Conservation (phyloP, 2,888 invertebrate genomes). For the Eupelmus urozonus region DNA sequence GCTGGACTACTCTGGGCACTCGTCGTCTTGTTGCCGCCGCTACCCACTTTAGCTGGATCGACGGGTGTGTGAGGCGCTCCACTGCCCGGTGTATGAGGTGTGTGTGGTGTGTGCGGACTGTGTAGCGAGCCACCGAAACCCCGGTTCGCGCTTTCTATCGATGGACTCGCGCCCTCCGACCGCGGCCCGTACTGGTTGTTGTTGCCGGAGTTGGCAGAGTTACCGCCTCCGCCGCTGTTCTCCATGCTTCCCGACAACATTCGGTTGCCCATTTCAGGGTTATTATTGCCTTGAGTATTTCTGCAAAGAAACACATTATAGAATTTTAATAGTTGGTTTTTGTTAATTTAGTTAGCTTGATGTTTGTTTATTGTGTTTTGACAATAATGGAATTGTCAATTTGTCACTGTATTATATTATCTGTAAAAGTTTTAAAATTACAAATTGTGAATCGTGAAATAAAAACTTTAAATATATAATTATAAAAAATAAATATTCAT, state of each 20-base stretch:
- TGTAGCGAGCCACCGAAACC: slow-evolving; percentile 74
- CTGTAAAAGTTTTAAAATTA: no score
- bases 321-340: no score
- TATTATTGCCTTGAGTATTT: slow-evolving; percentile 68
- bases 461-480: background rate
- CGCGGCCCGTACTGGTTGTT: slow-evolving; percentile 72
- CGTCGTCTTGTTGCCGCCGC: slow-evolving; percentile 72
- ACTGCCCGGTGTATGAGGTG: slow-evolving; percentile 74
- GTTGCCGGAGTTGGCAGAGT: slow-evolving; percentile 19
- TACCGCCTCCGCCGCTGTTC: slow-evolving; percentile 56
- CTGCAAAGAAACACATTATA: slow-evolving; percentile 61
- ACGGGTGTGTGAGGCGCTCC: slow-evolving; percentile 74
- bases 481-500: background rate
- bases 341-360: no score
- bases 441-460: no score
- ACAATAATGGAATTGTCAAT: no score
- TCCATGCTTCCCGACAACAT: slow-evolving; percentile 72
- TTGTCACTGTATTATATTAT: no score
- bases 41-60: slow-evolving; percentile 69
- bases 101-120: slow-evolving; percentile 76
- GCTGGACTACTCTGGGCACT: slow-evolving; percentile 76
- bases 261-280: slow-evolving; percentile 71
- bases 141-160: slow-evolving; percentile 74
- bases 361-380: no score
- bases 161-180: slow-evolving; percentile 74